Base-by-base conservation (phyloP, 92 coral and sea anemone genomes). In the Actinostola sp. region DNA sequence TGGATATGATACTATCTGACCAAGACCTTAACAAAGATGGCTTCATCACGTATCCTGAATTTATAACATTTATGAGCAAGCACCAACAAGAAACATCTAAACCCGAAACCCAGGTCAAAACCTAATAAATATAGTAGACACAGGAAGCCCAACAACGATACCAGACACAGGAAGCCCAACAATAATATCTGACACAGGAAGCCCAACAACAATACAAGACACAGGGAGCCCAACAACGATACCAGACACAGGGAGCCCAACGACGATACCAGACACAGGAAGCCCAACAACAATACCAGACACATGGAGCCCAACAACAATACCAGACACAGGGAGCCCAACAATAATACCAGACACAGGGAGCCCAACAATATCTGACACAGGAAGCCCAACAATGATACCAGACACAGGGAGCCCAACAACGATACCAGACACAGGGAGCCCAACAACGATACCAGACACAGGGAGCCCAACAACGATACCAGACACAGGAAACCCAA, bases 21-120 rank as follows among this genome's bases (percentile, higher is more conserved):
- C 92, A 80, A 77, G 96, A 90, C 36, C 57, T 57, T 8, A 82
- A 90, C 58, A 85, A 87, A 6, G 96, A 90, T 38, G 96, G 96
- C 38, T 90, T 83, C 36, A 90, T 90, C 33, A 84, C 83, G 24
- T 90, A 87, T 75, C 80, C 87, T 24, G 96, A 90, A 66, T 90
- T 87, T 53, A 79, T 84, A 32, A 53, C 72, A 20, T 79, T 85
- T 38, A 84, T 84, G 89, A 77, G 67, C 62, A 84, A 84, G 48
- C 70, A 81, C 25, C 33, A 73, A 51, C 68, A 77, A 13, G 36
- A 69, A 61, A 41, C 58, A 19, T 42, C 59, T 2, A 36, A 72
- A 28, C 41, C 14, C 11, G 4, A 36, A 27, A 19, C 25, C n/a
- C 5, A 36, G 6, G 41, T 8, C 2, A 2, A 1, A 31, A 21